phyloP scores from a whole-genome alignment of 2,888 invertebrate genomes.

The Stegana nigrithorax region DNA sequence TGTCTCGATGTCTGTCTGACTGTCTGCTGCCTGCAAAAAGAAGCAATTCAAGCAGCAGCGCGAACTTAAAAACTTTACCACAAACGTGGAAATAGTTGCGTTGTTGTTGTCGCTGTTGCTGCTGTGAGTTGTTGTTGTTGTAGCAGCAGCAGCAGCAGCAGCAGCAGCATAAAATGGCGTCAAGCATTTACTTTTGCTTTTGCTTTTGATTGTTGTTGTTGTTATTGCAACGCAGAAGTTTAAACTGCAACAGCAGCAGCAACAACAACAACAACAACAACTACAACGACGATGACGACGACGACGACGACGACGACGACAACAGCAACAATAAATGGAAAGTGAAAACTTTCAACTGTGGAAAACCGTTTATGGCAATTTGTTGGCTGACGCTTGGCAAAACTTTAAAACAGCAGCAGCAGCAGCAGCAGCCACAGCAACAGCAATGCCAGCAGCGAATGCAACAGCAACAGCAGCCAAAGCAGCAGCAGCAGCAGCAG shows the following conservation, averaged over 20 bases:
- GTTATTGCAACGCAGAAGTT: background rate
- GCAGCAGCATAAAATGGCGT: conserved; percentile 46
- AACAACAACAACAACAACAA: no score
- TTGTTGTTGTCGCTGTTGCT: conserved; percentile 35
- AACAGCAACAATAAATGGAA: conserved; percentile 33
- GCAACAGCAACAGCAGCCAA: no score
- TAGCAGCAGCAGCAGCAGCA: conserved; percentile 36
- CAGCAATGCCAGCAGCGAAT: no score
- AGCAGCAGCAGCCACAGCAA: no score
- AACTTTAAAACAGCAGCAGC: conserved; percentile 10
- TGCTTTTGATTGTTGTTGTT: conserved; percentile 19
- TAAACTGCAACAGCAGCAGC: conserved; percentile 7
- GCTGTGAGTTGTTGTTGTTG: conserved; percentile 43
- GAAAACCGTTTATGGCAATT: conserved; percentile 30
- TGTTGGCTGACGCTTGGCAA: background rate
- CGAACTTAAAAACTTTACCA: conserved; percentile 15
- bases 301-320: no score
- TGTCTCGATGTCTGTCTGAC: conserved; percentile 9
- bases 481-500: no score
- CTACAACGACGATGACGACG: no score
- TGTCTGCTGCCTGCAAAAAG: conserved; percentile 3
- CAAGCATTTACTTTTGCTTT: conserved; percentile 49
- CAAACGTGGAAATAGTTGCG: conserved; percentile 19
- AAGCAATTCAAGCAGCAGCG: conserved; percentile 3
- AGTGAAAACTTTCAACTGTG: conserved; percentile 49